These are phyloP conservation scores for Calameuta pallipes DNA, from an alignment of 2,888 invertebrate genomes.

Conservation along the genomic window DNA sequence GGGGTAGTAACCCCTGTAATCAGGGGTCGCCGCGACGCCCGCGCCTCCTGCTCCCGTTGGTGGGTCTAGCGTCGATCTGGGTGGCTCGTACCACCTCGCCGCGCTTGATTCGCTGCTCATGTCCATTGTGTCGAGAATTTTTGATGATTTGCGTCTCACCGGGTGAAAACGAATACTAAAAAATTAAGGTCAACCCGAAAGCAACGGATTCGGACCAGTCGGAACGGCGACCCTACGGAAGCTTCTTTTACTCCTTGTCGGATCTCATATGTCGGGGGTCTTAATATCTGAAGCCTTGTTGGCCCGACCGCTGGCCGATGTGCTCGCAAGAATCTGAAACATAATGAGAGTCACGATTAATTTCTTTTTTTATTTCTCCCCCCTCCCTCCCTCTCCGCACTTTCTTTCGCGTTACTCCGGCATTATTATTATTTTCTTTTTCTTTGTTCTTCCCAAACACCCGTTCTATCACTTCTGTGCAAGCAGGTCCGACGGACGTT, in stretches of 20 bases:
- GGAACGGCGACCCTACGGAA: neutral
- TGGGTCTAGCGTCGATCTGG: conserved; percentile 59
- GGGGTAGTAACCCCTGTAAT: conserved; percentile 64
- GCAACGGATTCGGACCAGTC: neutral
- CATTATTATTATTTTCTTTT: no score
- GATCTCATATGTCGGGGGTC: neutral
- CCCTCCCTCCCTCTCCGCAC: no score
- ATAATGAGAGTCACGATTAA: neutral
- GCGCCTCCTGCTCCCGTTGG: conserved; percentile 52
- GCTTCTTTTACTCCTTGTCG: neutral
- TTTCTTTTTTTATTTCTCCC: neutral
- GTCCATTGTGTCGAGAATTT: conserved; percentile 62
- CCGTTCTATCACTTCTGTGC: neutral
- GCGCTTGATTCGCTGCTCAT: conserved; percentile 66
- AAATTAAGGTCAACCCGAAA: neutral
- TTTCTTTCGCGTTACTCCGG: no score
- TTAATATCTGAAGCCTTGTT: neutral
- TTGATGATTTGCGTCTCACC: conserved; percentile 29
- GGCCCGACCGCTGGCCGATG: neutral
- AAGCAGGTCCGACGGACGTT: neutral
- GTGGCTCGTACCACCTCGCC: conserved; percentile 65
- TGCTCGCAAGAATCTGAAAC: neutral
- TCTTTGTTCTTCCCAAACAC: neutral
- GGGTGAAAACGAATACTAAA: neutral
- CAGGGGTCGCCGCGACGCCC: conserved; percentile 47